Conservation (phyloP, 2,113 vertebrate species). For the Silurus glanis region DNA sequence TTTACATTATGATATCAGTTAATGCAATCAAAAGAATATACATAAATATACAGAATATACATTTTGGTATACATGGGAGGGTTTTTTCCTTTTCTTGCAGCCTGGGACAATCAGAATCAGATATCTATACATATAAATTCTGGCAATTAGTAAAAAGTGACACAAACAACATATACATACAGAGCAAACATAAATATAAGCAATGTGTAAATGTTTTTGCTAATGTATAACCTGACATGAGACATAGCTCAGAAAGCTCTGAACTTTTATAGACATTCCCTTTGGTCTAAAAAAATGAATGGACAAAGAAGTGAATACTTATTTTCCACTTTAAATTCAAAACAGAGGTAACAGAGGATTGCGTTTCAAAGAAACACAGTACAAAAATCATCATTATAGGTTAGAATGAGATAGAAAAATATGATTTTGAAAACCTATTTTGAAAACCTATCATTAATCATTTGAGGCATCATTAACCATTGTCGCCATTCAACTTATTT, state of each 20-base stretch:
- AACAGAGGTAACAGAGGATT: neutral
- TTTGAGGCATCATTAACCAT: no score
- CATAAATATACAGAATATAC: no score
- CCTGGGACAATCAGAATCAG: neutral
- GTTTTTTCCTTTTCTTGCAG: neutral
- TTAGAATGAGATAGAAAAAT: no score
- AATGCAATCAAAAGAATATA: no score
- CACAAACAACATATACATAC: neutral
- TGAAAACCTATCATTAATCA: no score
- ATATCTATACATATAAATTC: neutral
- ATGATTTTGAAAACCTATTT: no score
- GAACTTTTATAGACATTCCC: neutral
- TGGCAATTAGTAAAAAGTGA: neutral
- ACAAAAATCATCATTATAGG: neutral
- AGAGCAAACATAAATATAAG: neutral
- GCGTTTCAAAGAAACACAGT: neutral
- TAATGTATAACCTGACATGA: neutral
- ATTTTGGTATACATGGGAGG: no score
- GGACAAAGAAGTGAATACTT: neutral
- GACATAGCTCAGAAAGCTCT: neutral
- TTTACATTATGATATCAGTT: no score
- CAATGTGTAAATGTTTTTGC: neutral
- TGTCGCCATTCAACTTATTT: no score
- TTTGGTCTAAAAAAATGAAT: neutral
- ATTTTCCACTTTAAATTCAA: neutral